Conservation (phyloP, 1,140 invertebrate genomes). For the Araneus ventricosus region DNA sequence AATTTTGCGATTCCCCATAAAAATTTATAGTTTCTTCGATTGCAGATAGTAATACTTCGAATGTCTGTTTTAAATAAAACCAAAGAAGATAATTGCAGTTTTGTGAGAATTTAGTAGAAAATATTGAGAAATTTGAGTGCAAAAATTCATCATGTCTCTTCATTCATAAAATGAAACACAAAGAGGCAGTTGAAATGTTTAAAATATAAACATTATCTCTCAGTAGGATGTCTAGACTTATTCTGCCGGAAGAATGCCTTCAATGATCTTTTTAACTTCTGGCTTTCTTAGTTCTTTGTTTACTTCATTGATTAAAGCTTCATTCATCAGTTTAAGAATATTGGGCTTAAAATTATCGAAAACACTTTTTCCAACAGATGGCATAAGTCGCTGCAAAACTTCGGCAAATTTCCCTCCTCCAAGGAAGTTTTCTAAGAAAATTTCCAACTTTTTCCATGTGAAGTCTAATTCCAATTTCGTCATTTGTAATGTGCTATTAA, state of each 20-base stretch:
- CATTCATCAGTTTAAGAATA: slow-evolving; percentile 59
- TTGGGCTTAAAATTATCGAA: slow-evolving; percentile 73
- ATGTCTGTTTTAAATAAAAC: no score
- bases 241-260: slow-evolving; percentile 49
- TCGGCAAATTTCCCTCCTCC: slow-evolving; percentile 67
- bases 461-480: slow-evolving; percentile 65
- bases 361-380: slow-evolving; percentile 62
- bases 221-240: neutral
- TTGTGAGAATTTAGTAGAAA: no score
- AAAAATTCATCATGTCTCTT: no score
- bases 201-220: neutral
- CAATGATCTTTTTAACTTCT: slow-evolving; percentile 72
- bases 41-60: no score
- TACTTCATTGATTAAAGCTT: slow-evolving; percentile 57
- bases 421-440: slow-evolving; percentile 72
- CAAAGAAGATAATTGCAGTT: no score
- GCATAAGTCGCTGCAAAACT: slow-evolving; percentile 67
- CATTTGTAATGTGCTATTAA: slow-evolving; percentile 32
- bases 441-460: slow-evolving; percentile 55
- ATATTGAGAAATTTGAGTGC: no score
- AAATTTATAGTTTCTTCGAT: no score
- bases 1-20: no score
- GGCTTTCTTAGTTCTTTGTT: slow-evolving; percentile 72
- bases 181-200: no score
- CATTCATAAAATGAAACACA: no score